These are phyloP conservation scores for Chinchilla lanigera DNA, from an alignment of 2,113 vertebrate genomes.

Conservation along the genomic window DNA sequence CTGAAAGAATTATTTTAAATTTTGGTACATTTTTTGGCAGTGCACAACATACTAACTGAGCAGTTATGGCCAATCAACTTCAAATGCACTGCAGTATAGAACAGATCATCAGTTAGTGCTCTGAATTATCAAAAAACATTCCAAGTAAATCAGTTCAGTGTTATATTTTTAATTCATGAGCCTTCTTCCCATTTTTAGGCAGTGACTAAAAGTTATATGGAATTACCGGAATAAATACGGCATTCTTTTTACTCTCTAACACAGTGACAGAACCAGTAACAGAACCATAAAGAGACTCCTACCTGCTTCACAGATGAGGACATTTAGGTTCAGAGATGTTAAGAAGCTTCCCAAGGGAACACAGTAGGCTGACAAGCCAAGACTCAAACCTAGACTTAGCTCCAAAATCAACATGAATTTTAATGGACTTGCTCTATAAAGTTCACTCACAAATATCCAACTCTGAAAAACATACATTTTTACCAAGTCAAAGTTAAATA, in stretches of 20 bases:
- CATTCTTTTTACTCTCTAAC: background rate
- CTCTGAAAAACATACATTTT: background rate
- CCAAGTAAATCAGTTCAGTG: background rate
- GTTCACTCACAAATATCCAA: conserved; percentile 34
- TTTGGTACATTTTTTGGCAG: background rate
- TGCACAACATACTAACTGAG: conserved; percentile 13
- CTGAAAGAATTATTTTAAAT: conserved; percentile 49
- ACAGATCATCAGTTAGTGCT: conserved; percentile 36
- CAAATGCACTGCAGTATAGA: background rate
- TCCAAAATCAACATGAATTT: background rate
- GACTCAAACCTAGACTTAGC: background rate
- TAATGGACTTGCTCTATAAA: background rate
- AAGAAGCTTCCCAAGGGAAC: background rate
- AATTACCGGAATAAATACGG: conserved; percentile 27
- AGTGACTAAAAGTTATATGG: background rate
- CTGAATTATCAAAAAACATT: conserved; percentile 10
- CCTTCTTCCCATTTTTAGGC: conserved; percentile 42
- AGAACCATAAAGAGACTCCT: background rate
- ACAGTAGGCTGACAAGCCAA: background rate
- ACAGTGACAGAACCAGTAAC: background rate
- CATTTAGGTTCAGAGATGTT: background rate
- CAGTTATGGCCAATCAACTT: conserved; percentile 17
- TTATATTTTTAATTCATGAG: background rate
- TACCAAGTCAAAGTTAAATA: conserved; percentile 41
- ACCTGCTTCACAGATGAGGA: background rate